Percentiles rank a stretch among this genome's conserved stretches.
These are phyloP conservation scores for Noctua janthe DNA, from an alignment of 2,888 invertebrate species.

Conservation along the genomic window DNA sequence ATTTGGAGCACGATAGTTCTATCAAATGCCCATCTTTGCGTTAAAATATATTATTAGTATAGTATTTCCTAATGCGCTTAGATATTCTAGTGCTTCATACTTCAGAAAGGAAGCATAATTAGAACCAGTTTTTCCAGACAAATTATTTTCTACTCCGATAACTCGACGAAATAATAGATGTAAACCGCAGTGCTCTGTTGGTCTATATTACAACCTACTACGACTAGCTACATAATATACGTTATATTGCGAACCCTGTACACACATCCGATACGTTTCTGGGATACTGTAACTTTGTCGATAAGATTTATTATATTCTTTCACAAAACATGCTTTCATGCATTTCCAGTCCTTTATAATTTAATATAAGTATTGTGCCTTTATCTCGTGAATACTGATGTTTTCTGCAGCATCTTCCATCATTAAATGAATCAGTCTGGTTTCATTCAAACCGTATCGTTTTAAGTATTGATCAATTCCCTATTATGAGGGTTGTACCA, in stretches of 20 bases:
- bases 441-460: slow-evolving; percentile 18
- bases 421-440: neutral
- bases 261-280: slow-evolving; percentile 25
- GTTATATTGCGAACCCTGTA: neutral
- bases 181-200: slow-evolving; percentile 47
- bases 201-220: slow-evolving; percentile 25
- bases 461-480: slow-evolving; percentile 27
- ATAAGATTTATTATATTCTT: slow-evolving; percentile 6
- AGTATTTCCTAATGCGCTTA: neutral
- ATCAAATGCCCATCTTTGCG: neutral
- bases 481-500: neutral
- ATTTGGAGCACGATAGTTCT: neutral
- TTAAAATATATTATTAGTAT: neutral
- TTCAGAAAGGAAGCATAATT: neutral
- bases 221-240: neutral
- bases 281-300: slow-evolving; percentile 6
- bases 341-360: neutral
- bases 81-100: neutral
- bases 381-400: neutral
- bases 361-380: too few species aligned
- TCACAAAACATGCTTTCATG: neutral
- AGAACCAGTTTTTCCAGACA: neutral
- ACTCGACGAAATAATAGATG: slow-evolving; percentile 33
- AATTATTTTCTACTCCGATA: slow-evolving; percentile 1
- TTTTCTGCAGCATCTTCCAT: slow-evolving; percentile 7